A percentile compares a stretch with the other conserved stretches of the same genome.
Evolutionary conservation across 2,113 vertebrate genomes (phyloP).

Genomic region (Xenopus tropicalis): UCB_Xtro_10.0 CM004448.2:97340501-97341000

Average conservation of each 20-base stretch:
- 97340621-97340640: constrained; percentile 6
- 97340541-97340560: not conserved
- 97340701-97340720: constrained; percentile 18
- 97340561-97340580: not conserved
- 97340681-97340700: constrained; percentile 1
- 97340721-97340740: constrained; percentile 18
- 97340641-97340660: constrained; percentile 20
- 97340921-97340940: not conserved
- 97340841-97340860: not conserved
- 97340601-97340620: not conserved
- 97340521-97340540: not conserved
- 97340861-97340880: not conserved
- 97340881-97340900: not conserved
- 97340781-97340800: constrained; percentile 34
- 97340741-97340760: constrained; percentile 28
- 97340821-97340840: constrained; percentile 14
- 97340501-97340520: not conserved
- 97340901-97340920: not conserved
- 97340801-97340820: constrained; percentile 1
- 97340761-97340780: constrained; percentile 28
- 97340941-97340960: no score
- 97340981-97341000: no score
- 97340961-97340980: no score
- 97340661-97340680: constrained; percentile 20
- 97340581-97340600: not conserved